Evolutionary conservation across 2,888 invertebrate genomes (phyloP), one percentile per base, ranked within the genome.

Genomic region (Metopia argyrocephala): DNA sequence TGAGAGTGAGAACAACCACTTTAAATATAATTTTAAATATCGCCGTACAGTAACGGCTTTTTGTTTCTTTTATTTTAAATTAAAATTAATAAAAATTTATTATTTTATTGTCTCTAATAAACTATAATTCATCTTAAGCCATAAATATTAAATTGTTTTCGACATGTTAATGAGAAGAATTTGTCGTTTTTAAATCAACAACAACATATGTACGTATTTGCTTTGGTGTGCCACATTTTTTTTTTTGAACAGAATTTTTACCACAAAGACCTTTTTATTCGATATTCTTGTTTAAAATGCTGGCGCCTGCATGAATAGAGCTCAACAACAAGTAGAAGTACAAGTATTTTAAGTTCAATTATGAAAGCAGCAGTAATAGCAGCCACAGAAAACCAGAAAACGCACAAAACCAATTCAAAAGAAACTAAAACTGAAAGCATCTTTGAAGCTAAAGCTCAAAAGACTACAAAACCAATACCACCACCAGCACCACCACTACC

Each of bases 21-120:
- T 48, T 48, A 48, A 48, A 48, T 48, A 48, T 1, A 48, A 6
- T 3, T 20, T 18, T 31, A n/a, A n/a, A n/a, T n/a, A n/a, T n/a
- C n/a, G n/a, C 9, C 9, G 31, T 31, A 31, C 9, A 31, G 5
- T 9, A 31, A 31, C 5, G 5, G 5, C 31, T 5, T 31, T 5
- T 31, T 31, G 9, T 31, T 31, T 31, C 31, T 6, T 6, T 66
- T 12, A 28, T 21, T 78, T 78, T 66, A 38, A 78, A 78, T 71
- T 78, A 65, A 78, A 66, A 54, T 78, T 66, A 71, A 78, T 78
- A 65, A 71, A 61, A 71, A 78, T 78, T 71, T 71, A 78, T 78
- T 78, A 61, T 21, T 56, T 20, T 54, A 59, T 59, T 59, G 28
- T 31, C 31, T 20, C 20, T 57, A 57, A 38, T n/a, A n/a, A n/a